Percentiles rank a stretch among this genome's conserved stretches.
Conservation (phyloP, 2,797 vertebrate genomes). For the Gastrophryne carolinensis region DNA sequence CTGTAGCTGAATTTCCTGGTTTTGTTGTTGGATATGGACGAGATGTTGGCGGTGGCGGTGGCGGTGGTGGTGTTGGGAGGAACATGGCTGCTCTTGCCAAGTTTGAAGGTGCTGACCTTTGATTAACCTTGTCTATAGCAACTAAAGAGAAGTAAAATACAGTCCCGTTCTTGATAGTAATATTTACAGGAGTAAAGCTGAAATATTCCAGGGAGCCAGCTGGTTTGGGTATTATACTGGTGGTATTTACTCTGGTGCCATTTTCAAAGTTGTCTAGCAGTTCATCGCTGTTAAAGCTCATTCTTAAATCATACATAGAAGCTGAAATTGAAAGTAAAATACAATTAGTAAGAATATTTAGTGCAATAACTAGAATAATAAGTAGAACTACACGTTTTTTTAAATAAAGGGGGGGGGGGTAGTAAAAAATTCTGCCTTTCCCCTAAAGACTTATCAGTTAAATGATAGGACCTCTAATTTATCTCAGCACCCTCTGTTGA, state of each 20-base stretch:
- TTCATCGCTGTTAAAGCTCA: not conserved
- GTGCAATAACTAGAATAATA: too few species aligned
- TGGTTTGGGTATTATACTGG: not conserved
- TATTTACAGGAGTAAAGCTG: not conserved
- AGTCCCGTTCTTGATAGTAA: slow-evolving; percentile 13
- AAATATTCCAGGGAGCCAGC: slow-evolving; percentile 3
- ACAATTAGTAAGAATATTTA: too few species aligned
- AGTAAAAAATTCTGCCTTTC: too few species aligned
- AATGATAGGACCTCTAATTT: too few species aligned
- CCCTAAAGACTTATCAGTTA: too few species aligned
- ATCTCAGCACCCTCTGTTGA: too few species aligned
- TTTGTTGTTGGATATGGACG: not conserved
- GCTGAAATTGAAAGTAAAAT: slow-evolving; percentile 5
- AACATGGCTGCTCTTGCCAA: slow-evolving; percentile 18
- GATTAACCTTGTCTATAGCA: slow-evolving; percentile 17
- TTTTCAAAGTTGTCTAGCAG: not conserved
- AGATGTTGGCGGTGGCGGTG: too few species aligned
- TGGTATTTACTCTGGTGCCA: not conserved
- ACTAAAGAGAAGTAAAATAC: slow-evolving; percentile 10
- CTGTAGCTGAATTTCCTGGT: slow-evolving; percentile 4
- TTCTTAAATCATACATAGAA: slow-evolving; percentile 16
- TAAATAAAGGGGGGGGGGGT: too few species aligned
- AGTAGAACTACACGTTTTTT: too few species aligned
- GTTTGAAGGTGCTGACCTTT: slow-evolving; percentile 21
- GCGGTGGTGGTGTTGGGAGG: not conserved